phyloP scores from a whole-genome alignment of 2,888 invertebrate species.

The Acleris literana region DNA sequence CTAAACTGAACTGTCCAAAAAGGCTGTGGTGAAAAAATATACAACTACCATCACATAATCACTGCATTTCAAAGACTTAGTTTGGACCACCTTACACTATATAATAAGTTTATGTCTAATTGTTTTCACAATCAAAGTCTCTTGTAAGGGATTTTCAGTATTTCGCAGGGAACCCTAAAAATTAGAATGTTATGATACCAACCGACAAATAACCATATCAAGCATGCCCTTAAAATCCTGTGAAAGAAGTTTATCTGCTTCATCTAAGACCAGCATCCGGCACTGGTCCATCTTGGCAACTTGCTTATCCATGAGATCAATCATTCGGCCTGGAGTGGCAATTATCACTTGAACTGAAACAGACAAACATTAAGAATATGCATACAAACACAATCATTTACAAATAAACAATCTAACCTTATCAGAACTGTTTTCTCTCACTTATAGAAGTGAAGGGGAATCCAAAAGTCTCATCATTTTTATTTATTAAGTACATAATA shows the following conservation, averaged over 20 bases:
- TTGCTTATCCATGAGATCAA: slow-evolving; percentile 99
- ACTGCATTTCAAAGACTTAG: no score
- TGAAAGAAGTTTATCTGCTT: slow-evolving; percentile 99
- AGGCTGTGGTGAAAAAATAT: no score
- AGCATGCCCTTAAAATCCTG: slow-evolving; percentile 99
- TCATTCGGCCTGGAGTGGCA: slow-evolving; percentile 99
- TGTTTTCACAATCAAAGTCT: no score
- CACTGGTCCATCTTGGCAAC: slow-evolving; percentile 97
- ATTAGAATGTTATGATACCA: slow-evolving; percentile 22
- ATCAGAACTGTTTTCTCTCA: slow-evolving; percentile 31
- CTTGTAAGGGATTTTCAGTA: no score
- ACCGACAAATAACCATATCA: slow-evolving; percentile 95
- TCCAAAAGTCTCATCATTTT: slow-evolving; percentile 30
- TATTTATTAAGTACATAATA: no score
- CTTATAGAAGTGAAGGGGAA: slow-evolving; percentile 36
- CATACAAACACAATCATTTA: no score
- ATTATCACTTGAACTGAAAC: slow-evolving; percentile 97
- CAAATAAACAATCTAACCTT: background rate
- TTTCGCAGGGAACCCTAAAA: no score
- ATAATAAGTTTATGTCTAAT: no score
- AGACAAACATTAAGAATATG: slow-evolving; percentile 25
- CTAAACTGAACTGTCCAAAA: no score
- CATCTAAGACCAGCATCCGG: slow-evolving; percentile 98
- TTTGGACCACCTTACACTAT: no score
- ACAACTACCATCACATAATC: no score